Evolutionary conservation across 2,797 vertebrate genomes (phyloP).

Genomic region (Tauraco hartlaubi): DNA sequence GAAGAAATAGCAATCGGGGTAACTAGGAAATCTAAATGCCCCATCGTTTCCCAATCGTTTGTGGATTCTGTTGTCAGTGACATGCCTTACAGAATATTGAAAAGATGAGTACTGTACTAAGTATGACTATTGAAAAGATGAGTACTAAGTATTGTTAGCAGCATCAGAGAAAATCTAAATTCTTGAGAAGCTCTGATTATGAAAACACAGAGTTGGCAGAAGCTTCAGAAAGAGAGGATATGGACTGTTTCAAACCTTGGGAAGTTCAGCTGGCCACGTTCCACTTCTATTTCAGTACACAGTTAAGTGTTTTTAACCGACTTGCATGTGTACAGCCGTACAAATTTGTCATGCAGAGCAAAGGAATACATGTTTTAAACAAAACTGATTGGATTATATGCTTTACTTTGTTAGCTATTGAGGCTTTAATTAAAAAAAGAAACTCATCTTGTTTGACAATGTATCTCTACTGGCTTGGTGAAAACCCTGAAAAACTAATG

Average conservation of each 20-base stretch:
- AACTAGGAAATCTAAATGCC: background rate
- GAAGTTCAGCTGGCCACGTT: conserved; percentile 59
- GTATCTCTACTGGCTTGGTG: background rate
- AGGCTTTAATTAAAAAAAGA: conserved; percentile 18
- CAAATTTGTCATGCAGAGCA: conserved; percentile 57
- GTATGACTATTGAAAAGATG: conserved; percentile 19
- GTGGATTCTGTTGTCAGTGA: background rate
- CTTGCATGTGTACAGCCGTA: conserved; percentile 32
- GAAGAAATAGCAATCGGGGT: background rate
- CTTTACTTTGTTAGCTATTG: conserved; percentile 14
- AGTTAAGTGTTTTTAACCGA: conserved; percentile 56
- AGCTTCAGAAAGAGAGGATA: conserved; percentile 69
- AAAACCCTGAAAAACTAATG: background rate
- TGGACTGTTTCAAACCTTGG: conserved; percentile 63
- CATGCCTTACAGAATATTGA: background rate
- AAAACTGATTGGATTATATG: conserved; percentile 46
- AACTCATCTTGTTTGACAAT: background rate
- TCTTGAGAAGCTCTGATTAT: conserved; percentile 52
- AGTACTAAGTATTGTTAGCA: conserved; percentile 14
- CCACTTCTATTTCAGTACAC: conserved; percentile 64
- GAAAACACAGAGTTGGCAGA: conserved; percentile 66
- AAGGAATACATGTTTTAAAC: conserved; percentile 53
- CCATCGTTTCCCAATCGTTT: background rate
- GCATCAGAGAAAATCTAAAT: conserved; percentile 58
- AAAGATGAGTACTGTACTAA: conserved; percentile 13